phyloP scores from a whole-genome alignment of 2,888 invertebrate species.

The Euclidia mi region DNA sequence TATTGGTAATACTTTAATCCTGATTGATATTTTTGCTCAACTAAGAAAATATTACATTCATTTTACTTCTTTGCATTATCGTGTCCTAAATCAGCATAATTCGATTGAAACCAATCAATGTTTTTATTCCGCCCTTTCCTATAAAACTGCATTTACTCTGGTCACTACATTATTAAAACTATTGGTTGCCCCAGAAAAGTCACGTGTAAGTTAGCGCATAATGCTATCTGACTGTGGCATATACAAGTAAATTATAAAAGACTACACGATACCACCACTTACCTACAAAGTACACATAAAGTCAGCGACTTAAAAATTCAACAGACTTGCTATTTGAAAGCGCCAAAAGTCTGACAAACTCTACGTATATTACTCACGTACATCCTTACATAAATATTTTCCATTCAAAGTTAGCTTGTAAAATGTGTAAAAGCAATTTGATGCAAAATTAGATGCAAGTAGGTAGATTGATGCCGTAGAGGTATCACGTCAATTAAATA shows the following conservation, averaged over 20 bases:
- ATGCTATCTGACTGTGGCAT: background rate
- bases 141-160: too few species aligned
- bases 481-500: too few species aligned
- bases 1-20: too few species aligned
- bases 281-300: slow-evolving; percentile 6
- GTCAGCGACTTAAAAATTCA: slow-evolving; percentile 17
- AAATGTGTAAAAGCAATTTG: slow-evolving; percentile 16
- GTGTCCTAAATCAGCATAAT: too few species aligned
- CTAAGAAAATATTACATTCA: too few species aligned
- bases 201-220: background rate
- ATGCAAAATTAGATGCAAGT: slow-evolving; percentile 28
- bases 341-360: slow-evolving; percentile 18
- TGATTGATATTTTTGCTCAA: too few species aligned
- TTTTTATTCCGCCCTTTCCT: too few species aligned
- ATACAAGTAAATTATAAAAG: slow-evolving; percentile 17
- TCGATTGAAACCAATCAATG: too few species aligned
- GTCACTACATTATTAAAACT: too few species aligned
- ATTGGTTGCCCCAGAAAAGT: too few species aligned
- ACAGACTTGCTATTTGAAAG: slow-evolving; percentile 20
- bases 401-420: background rate
- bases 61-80: too few species aligned
- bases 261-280: slow-evolving; percentile 5
- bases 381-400: too few species aligned
- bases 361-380: slow-evolving; percentile 2
- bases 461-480: slow-evolving; percentile 8